A percentile compares a stretch with the other conserved stretches of the same genome.
These are phyloP conservation scores for Balearica regulorum DNA, from an alignment of 2,797 vertebrate genomes.

Conservation along the genomic window DNA sequence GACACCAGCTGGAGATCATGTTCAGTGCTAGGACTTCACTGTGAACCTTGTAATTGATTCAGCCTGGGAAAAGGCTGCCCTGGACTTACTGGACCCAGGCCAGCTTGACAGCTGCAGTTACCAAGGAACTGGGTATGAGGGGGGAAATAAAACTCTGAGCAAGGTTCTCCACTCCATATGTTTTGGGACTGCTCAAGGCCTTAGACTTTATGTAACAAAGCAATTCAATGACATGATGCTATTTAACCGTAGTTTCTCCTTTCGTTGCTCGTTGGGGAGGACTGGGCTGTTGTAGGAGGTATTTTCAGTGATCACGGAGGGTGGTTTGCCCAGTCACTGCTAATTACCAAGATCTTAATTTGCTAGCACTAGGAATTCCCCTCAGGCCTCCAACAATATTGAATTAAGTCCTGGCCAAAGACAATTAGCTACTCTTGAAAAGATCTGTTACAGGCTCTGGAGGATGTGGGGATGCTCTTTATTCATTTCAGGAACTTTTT, in stretches of 20 bases:
- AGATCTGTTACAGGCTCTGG: neutral
- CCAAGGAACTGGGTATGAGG: neutral
- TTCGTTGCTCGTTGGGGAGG: neutral
- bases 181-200: slow-evolving; percentile 63
- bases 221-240: slow-evolving; percentile 62
- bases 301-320: slow-evolving; percentile 5
- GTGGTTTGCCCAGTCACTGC: slow-evolving; percentile 37
- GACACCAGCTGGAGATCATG: neutral
- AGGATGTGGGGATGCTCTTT: neutral
- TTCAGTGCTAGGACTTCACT: neutral
- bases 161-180: slow-evolving; percentile 67
- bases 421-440: slow-evolving; percentile 28
- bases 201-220: slow-evolving; percentile 58
- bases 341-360: slow-evolving; percentile 60
- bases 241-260: slow-evolving; percentile 54
- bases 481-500: neutral
- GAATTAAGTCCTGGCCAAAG: slow-evolving; percentile 19
- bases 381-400: slow-evolving; percentile 6
- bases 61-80: neutral
- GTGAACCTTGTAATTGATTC: neutral
- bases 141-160: slow-evolving; percentile 36
- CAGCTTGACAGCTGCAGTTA: slow-evolving; percentile 66
- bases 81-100: slow-evolving; percentile 24
- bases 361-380: slow-evolving; percentile 3
- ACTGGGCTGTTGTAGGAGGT: neutral